Evolutionary conservation across 2,797 vertebrate species (phyloP).

Genomic region (Natrix natrix): DNA sequence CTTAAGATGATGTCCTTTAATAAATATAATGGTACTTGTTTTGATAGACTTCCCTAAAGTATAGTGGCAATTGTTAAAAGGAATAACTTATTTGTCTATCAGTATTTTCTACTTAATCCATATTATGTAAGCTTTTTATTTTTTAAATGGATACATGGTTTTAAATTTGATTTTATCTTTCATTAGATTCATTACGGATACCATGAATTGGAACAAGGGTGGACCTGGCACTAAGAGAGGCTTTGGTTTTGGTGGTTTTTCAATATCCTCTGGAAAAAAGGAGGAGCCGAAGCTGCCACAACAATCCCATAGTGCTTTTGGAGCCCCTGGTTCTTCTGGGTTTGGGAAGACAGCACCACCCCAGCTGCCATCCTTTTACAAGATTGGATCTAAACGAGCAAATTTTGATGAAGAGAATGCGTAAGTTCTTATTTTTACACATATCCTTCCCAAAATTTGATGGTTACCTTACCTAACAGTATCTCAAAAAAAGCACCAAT

Average conservation of each 20-base stretch:
- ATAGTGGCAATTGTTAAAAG: background rate
- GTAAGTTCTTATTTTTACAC: conserved; percentile 75
- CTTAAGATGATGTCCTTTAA: background rate
- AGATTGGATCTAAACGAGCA: conserved; percentile 94
- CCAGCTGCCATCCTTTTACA: conserved; percentile 96
- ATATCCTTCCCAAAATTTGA: background rate
- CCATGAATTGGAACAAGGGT: conserved; percentile 99
- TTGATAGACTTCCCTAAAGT: background rate
- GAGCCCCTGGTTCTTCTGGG: conserved; percentile 76
- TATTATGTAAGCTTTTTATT: background rate
- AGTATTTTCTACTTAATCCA: background rate
- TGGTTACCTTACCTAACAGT: background rate
- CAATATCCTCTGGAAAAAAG: conserved; percentile 86
- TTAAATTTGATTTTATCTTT: conserved; percentile 14
- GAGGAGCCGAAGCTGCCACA: conserved; percentile 84
- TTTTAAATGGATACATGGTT: background rate
- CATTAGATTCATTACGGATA: conserved; percentile 57
- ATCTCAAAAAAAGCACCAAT: background rate
- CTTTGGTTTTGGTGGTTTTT: conserved; percentile 97
- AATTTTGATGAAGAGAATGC: conserved; percentile 99
- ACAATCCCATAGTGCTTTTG: conserved; percentile 85
- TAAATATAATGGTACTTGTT: background rate
- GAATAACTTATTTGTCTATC: background rate
- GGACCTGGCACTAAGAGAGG: conserved; percentile 92
- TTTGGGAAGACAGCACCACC: conserved; percentile 82